Evolutionary conservation across 1,140 invertebrate species (phyloP), one percentile per base, ranked within the genome.

Genomic region (Cotesia vestalis): DNA sequence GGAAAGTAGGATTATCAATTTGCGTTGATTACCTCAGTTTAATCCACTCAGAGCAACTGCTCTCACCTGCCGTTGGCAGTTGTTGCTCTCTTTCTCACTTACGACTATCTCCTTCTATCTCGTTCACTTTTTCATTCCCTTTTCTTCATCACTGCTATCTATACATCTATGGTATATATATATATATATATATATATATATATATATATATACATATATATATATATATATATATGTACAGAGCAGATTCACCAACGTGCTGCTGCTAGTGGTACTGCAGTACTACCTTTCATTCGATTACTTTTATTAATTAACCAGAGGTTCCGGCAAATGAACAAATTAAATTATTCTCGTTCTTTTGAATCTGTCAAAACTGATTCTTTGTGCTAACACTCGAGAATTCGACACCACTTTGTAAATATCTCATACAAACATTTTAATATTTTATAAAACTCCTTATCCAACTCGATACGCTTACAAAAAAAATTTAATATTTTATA

Each of bases 1-100:
- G 70, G 76, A 79, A 82, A 84, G 81, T 82, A 80, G 80, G 80
- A 84, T 84, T 84, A 84, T 83, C 81, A 84, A 84, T 84, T 83
- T 82, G 81, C 83, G 78, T 82, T 83, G 81, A 84, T 84, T 83
- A 82, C 79, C 79, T 81, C 78, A 78, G 80, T 83, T 84, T 84
- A 84, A 83, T 83, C 83, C 81, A 83, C 83, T 84, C 79, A 82
- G 78, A 81, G 78, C 78, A 78, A 79, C 79, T 83, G 82, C 79
- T 84, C 40, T 46, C 82, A 84, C 82, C 81, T 84, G 80, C 76
- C 76, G 77, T 77, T 78, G 67, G 71, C 76, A 76, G 76, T 74
- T 73, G 60, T 51, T 17, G 9, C 34, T 6, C 20, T 67, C 55
- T 59, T 35, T 27, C 60, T 69, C 73, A 72, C 74, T 57, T 66